Base-by-base conservation (phyloP, 2,888 invertebrate species). In the Hesperia comma region DNA sequence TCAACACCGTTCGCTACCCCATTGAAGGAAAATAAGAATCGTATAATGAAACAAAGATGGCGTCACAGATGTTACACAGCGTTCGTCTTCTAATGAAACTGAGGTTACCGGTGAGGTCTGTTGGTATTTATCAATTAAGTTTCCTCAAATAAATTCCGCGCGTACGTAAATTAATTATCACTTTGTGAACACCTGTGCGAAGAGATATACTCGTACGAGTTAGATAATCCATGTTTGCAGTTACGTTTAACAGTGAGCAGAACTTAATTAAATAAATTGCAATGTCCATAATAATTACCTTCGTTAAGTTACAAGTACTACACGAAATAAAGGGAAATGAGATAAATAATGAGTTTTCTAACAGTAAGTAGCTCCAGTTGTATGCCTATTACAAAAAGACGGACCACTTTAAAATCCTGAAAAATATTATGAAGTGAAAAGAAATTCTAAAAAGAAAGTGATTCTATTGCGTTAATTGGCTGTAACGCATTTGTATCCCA, bases 141-240 rank as follows among this genome's bases (percentile, higher is more conserved):
- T 74, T 79, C 78, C 77, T 74, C 77, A 79, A 80, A 86, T 83
- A 83, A 81, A 85, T 84, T 80, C 73, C 69, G 69, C 74, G 72
- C 74, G 73, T 79, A 78, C 75, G 77, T 84, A 80, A 82, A 87
- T 88, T 86, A 85, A 87, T 86, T 85, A 85, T 83, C 82, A 81
- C 79, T 82, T 78, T 77, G 79, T 74, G 77, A 84, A 81, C 86
- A 87, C 84, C 84, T 86, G 85, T 73, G 77, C 76, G 68, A 71
- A 72, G 75, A 75, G 75, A 76, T 74, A 78, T 75, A 76, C 71
- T 76, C 79, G 75, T 82, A 76, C 71, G 76, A 79, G 75, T 82
- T 76, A 79, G 80, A 81, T 84, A 79, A 85, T 84, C 79, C 79
- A 83, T 84, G 76, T 85, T 84, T 75, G 72, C 49, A 46, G 19